These are phyloP conservation scores for Pelosia muscerda DNA, from an alignment of 2,888 invertebrate genomes.

Conservation along the genomic window DNA sequence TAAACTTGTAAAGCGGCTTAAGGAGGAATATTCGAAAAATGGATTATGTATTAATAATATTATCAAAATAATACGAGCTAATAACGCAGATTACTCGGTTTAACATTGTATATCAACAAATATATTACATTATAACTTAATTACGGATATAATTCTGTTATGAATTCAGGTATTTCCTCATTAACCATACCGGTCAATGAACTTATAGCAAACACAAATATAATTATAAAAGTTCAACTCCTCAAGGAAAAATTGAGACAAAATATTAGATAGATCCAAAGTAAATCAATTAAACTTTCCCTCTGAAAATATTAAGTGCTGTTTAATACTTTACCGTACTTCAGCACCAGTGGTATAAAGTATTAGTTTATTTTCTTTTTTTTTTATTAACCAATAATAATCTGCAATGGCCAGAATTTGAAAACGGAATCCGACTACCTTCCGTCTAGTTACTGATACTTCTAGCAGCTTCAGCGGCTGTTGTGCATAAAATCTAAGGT, in stretches of 20 bases:
- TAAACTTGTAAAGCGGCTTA: no score
- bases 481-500: no score
- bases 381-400: no score
- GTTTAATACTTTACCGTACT: neutral
- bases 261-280: neutral
- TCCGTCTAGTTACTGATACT: no score
- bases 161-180: neutral
- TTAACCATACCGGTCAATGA: neutral
- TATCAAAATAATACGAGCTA: neutral
- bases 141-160: neutral
- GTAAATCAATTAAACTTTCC: conserved; percentile 9
- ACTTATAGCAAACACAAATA: neutral
- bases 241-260: neutral
- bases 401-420: no score
- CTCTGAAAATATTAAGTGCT: neutral
- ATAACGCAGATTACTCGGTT: neutral
- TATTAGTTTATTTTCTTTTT: no score
- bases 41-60: no score
- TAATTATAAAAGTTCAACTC: conserved; percentile 7
- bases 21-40: no score
- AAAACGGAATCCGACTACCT: no score
- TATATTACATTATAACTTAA: neutral
- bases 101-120: neutral
- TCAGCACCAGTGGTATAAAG: neutral
- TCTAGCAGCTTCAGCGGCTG: no score